These are phyloP conservation scores for Diploscapter pachys DNA, from an alignment of 1,140 invertebrate genomes.

Conservation along the genomic window DNA sequence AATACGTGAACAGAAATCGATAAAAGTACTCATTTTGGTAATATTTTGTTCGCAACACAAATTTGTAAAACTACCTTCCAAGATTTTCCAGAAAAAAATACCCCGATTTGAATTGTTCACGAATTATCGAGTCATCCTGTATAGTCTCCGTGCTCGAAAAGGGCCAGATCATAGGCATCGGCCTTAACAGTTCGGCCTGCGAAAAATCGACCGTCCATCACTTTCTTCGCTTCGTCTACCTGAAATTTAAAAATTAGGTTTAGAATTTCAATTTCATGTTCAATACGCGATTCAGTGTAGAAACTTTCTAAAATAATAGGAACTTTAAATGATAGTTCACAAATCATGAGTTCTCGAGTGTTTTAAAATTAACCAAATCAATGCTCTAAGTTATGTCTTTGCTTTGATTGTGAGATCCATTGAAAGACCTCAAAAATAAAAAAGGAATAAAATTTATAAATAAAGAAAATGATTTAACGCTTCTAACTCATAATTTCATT, in stretches of 20 bases:
- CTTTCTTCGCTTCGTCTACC: conserved; percentile 73
- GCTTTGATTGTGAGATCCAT: too few species aligned
- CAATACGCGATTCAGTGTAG: background rate
- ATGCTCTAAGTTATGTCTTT: too few species aligned
- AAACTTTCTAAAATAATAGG: background rate
- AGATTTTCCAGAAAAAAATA: too few species aligned
- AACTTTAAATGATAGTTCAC: too few species aligned
- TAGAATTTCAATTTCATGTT: background rate
- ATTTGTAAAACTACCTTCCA: too few species aligned
- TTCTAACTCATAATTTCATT: background rate
- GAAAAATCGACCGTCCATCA: conserved; percentile 89
- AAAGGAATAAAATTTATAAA: background rate
- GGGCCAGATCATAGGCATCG: conserved; percentile 87
- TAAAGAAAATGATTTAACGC: background rate
- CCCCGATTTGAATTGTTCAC: too few species aligned
- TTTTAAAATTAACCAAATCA: too few species aligned
- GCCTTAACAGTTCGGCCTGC: conserved; percentile 86
- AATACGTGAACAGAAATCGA: too few species aligned
- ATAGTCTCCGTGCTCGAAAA: conserved; percentile 92
- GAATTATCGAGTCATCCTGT: conserved; percentile 41
- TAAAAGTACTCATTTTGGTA: too few species aligned
- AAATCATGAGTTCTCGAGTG: background rate
- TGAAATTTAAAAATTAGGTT: conserved; percentile 1
- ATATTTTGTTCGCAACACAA: too few species aligned
- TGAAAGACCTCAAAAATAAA: conserved; percentile 3